Evolutionary conservation across 2,888 invertebrate species (phyloP).

Genomic region (Drosophila pseudotakahashii): DNA sequence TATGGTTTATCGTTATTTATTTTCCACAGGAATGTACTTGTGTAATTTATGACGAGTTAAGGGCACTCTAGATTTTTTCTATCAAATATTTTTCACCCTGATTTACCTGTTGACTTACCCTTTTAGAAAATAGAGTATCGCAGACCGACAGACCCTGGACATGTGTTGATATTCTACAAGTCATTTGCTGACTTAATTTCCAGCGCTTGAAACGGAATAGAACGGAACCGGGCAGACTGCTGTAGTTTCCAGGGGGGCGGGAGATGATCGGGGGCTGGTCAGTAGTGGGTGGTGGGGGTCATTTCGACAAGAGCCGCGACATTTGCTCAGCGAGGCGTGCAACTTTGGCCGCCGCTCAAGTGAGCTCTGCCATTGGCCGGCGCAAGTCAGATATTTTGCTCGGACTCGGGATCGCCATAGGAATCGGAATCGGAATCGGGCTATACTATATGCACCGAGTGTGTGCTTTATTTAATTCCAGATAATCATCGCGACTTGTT

Average conservation of each 20-base stretch:
- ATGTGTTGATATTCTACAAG: conserved; percentile 79
- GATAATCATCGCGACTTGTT: conserved; percentile 79
- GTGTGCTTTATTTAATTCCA: conserved; percentile 74
- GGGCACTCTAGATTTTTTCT: background rate
- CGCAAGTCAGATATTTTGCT: conserved; percentile 33
- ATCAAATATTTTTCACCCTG: too few species aligned
- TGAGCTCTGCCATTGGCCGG: conserved; percentile 65
- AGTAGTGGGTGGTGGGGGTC: conserved; percentile 1
- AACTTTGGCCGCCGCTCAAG: conserved; percentile 76
- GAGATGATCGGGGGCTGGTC: conserved; percentile 1
- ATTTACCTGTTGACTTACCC: too few species aligned
- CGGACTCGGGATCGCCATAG: conserved; percentile 2
- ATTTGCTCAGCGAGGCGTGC: conserved; percentile 81
- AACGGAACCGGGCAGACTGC: conserved; percentile 42
- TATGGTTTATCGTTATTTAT: background rate
- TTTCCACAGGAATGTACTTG: background rate
- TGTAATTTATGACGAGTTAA: background rate
- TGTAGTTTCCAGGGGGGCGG: conserved; percentile 17
- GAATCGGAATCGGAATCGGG: conserved; percentile 19
- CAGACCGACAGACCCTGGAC: conserved; percentile 19
- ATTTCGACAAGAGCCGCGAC: conserved; percentile 32
- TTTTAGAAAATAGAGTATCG: background rate
- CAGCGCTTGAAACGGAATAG: conserved; percentile 55
- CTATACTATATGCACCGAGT: conserved; percentile 25
- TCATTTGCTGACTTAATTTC: conserved; percentile 83